These are phyloP conservation scores for Lutjanus erythropterus DNA, from an alignment of 2,113 vertebrate genomes.

Conservation along the genomic window DNA sequence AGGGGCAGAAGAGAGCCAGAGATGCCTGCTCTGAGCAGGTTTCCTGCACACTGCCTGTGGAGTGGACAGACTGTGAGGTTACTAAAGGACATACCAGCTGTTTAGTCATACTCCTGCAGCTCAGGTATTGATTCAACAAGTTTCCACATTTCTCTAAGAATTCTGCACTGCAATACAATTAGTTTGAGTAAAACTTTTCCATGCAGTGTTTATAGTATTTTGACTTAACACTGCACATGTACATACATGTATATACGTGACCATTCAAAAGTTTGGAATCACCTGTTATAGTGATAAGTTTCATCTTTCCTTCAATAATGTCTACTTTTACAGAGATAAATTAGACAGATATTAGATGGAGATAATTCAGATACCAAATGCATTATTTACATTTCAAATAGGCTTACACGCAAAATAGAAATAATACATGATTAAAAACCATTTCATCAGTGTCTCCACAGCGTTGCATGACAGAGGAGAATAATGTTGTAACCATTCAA, in stretches of 20 bases:
- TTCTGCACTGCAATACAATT: not conserved
- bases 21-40: constrained; percentile 9
- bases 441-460: no score
- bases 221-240: not conserved
- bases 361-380: not conserved
- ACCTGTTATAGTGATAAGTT: not conserved
- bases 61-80: constrained; percentile 46
- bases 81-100: constrained; percentile 38
- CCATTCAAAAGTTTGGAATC: not conserved
- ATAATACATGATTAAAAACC: no score
- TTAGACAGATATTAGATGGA: no score
- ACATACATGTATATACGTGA: not conserved
- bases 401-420: not conserved
- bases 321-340: not conserved
- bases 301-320: not conserved
- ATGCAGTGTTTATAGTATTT: not conserved
- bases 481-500: not conserved
- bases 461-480: no score
- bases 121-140: constrained; percentile 31
- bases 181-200: not conserved
- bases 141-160: constrained; percentile 32
- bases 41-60: not conserved
- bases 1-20: constrained; percentile 74
- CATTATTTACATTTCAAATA: no score
- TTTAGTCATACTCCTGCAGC: constrained; percentile 44